phyloP scores from a whole-genome alignment of 2,888 invertebrate species.

The Metacarcinus magister region DNA sequence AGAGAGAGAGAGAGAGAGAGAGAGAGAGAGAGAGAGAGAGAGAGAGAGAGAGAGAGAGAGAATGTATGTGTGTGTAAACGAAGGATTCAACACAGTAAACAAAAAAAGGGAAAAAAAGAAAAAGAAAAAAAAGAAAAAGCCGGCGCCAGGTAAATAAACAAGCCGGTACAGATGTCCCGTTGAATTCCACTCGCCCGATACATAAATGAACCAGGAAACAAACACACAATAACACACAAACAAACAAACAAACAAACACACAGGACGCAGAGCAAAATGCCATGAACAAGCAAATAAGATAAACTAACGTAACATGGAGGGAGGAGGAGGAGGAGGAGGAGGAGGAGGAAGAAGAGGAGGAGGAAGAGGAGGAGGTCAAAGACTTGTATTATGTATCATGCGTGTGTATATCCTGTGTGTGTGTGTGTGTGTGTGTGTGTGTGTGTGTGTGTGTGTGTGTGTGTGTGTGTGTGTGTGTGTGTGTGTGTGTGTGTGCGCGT shows the following conservation, averaged over 20 bases:
- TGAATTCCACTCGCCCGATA: background rate
- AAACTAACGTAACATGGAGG: background rate
- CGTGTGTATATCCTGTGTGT: too few relatives aligned
- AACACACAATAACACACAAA: background rate
- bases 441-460: background rate
- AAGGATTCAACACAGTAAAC: too few relatives aligned
- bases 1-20: background rate
- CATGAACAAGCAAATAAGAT: background rate
- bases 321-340: background rate
- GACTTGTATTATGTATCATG: background rate
- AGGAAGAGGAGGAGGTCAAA: background rate
- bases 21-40: background rate
- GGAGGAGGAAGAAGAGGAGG: background rate
- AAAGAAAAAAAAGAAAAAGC: background rate
- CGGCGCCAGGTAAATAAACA: background rate
- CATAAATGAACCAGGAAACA: background rate
- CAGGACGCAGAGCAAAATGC: background rate
- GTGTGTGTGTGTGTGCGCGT: background rate
- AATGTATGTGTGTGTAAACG: too few relatives aligned
- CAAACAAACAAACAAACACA: constrained; percentile 5
- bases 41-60: background rate
- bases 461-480: background rate
- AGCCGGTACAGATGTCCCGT: background rate
- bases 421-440: background rate
- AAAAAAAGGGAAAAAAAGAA: background rate